phyloP scores from a whole-genome alignment of 2,888 invertebrate genomes.

The Halictus ligatus region DNA sequence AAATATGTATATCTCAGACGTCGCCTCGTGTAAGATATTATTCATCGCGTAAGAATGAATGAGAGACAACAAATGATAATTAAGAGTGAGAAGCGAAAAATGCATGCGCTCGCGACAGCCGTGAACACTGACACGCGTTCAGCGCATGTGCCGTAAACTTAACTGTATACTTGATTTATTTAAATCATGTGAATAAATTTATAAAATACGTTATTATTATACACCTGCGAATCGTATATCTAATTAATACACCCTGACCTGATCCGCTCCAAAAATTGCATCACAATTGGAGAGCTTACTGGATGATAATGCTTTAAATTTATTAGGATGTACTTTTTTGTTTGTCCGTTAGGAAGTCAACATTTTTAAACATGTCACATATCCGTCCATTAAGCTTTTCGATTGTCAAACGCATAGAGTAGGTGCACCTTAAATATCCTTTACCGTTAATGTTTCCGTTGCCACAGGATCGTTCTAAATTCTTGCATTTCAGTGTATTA shows the following conservation, averaged over 20 bases:
- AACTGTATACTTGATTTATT: constrained; percentile 83
- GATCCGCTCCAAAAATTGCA: not conserved
- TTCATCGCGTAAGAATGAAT: constrained; percentile 67
- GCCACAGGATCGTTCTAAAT: not conserved
- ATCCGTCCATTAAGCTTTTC: too few species aligned
- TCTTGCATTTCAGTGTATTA: not conserved
- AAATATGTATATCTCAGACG: constrained; percentile 82
- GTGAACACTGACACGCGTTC: constrained; percentile 30
- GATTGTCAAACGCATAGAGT: not conserved
- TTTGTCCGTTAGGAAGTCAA: too few species aligned
- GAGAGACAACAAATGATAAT: constrained; percentile 44
- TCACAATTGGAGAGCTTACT: too few species aligned
- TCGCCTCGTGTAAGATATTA: constrained; percentile 84
- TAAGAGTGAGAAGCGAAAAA: constrained; percentile 60
- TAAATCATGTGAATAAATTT: constrained; percentile 84
- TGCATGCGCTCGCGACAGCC: constrained; percentile 51
- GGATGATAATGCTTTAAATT: too few species aligned
- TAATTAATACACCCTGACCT: constrained; percentile 25
- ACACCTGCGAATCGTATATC: constrained; percentile 48
- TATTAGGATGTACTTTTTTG: too few species aligned
- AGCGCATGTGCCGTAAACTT: constrained; percentile 74
- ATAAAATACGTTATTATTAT: constrained; percentile 84
- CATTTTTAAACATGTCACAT: too few species aligned
- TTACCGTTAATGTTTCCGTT: not conserved
- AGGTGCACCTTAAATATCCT: not conserved